Percentiles rank a stretch among this genome's conserved stretches.
Evolutionary conservation across 2,888 invertebrate species (phyloP).

Genomic region (Therioaphis trifolii): DNA sequence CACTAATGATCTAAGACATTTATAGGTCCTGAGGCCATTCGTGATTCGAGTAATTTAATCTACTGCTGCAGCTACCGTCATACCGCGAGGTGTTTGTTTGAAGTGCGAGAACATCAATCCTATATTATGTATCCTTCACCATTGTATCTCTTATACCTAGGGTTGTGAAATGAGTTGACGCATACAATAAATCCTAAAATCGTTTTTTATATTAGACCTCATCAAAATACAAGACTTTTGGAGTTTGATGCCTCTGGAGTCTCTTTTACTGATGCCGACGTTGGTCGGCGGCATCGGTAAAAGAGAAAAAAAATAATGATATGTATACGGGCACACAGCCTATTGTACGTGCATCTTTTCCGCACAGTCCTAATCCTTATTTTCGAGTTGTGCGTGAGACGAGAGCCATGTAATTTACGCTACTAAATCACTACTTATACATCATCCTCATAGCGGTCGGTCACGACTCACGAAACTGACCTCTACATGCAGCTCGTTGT

Average conservation of each 20-base stretch:
- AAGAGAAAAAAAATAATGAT: constrained; percentile 14
- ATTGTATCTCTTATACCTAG: not conserved
- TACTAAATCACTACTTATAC: constrained; percentile 41
- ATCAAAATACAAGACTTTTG: not conserved
- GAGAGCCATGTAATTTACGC: constrained; percentile 35
- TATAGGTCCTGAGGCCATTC: constrained; percentile 40
- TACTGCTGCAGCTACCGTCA: constrained; percentile 6
- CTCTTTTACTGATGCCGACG: not conserved
- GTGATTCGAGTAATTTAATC: constrained; percentile 55
- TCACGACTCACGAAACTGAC: constrained; percentile 48
- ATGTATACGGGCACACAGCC: not conserved
- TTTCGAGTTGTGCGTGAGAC: constrained; percentile 24
- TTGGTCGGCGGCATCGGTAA: not conserved
- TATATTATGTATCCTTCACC: not conserved
- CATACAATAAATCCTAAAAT: constrained; percentile 4
- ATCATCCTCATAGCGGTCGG: constrained; percentile 18
- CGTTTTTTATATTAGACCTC: not conserved
- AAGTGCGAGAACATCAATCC: constrained; percentile 18
- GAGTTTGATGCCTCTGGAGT: not conserved
- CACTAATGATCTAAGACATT: constrained; percentile 50
- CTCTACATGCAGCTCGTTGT: constrained; percentile 32
- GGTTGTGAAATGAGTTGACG: not conserved
- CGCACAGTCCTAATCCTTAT: constrained; percentile 32
- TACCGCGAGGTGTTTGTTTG: constrained; percentile 46
- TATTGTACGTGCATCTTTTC: constrained; percentile 26